phyloP scores from a whole-genome alignment of 37 sponge, comb jelly and placozoan genomes.

The Agelas oroides region DNA sequence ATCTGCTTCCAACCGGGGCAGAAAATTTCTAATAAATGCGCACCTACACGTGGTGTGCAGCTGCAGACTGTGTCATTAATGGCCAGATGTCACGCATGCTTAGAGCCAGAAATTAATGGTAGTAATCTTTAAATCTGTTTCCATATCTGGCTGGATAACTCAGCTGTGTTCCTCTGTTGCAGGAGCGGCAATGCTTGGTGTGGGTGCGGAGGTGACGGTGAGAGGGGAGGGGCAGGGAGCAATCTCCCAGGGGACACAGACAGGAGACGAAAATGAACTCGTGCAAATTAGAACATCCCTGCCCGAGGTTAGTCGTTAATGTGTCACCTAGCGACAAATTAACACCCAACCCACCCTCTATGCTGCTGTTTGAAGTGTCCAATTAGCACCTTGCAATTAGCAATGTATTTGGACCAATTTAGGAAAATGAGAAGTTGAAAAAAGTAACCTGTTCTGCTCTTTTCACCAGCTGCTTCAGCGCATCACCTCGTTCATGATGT shows the following conservation, averaged over 20 bases:
- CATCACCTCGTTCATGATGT: constrained; percentile 48
- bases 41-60: too few relatives aligned
- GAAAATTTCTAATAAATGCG: background rate
- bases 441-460: too few relatives aligned
- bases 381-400: too few relatives aligned
- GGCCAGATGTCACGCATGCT: too few relatives aligned
- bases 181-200: background rate
- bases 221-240: constrained; percentile 16
- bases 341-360: background rate
- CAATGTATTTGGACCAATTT: too few relatives aligned
- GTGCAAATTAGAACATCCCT: constrained; percentile 24
- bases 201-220: constrained; percentile 29
- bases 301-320: background rate
- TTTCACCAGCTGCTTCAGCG: constrained; percentile 57
- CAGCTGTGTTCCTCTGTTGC: background rate
- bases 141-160: background rate
- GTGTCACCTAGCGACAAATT: background rate
- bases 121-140: too few relatives aligned
- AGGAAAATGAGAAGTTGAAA: too few relatives aligned
- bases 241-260: constrained; percentile 32
- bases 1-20: background rate
- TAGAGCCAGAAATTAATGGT: too few relatives aligned
- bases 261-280: background rate
- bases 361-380: too few relatives aligned
- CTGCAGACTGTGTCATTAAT: too few relatives aligned